Conservation (phyloP, 2,888 invertebrate genomes). For the Urechis unicinctus region DNA sequence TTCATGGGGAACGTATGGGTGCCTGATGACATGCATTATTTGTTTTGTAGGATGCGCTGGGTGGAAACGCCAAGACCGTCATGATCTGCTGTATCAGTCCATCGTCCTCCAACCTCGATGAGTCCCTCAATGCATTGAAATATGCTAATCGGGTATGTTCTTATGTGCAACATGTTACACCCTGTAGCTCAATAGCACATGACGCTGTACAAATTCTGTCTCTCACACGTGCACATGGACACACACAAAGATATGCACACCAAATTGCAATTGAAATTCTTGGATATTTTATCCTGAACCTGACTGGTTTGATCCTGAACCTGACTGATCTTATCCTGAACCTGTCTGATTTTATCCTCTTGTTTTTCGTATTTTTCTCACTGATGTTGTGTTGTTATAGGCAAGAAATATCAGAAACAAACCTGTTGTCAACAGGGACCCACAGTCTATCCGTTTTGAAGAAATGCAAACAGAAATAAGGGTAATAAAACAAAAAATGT, state of each 20-base stretch:
- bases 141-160: slow-evolving; percentile 49
- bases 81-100: slow-evolving; percentile 52
- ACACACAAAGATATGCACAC: too few relatives aligned
- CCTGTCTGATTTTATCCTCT: too few relatives aligned
- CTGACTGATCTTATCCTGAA: too few relatives aligned
- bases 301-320: too few relatives aligned
- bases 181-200: neutral
- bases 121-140: slow-evolving; percentile 49
- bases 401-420: slow-evolving; percentile 46
- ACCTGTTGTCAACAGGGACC: slow-evolving; percentile 46
- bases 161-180: neutral
- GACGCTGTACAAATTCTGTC: too few relatives aligned
- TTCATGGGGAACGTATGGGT: neutral
- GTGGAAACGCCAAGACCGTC: slow-evolving; percentile 50
- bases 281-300: too few relatives aligned
- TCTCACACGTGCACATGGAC: too few relatives aligned
- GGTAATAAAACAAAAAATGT: too few relatives aligned
- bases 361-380: too few relatives aligned
- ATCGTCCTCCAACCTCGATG: slow-evolving; percentile 47
- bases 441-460: slow-evolving; percentile 46
- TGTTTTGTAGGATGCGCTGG: slow-evolving; percentile 45
- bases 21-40: too few relatives aligned
- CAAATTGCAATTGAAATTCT: too few relatives aligned
- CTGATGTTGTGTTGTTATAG: slow-evolving; percentile 21
- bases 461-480: slow-evolving; percentile 51